phyloP scores from a whole-genome alignment of 1,140 invertebrate species.

The Elysia chlorotica region DNA sequence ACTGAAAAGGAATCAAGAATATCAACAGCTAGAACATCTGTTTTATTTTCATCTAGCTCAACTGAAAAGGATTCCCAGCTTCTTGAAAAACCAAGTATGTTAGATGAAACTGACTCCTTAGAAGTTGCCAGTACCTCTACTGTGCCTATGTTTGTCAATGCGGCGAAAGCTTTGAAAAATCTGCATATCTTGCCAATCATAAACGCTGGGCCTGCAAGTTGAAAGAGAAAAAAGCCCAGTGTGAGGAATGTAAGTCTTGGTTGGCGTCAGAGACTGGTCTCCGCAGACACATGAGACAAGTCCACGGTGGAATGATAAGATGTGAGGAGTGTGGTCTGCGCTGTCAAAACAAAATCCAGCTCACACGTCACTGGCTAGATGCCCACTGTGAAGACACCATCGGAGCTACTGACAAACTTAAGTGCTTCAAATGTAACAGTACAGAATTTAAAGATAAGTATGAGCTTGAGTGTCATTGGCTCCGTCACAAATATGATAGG shows the following conservation, averaged over 20 bases:
- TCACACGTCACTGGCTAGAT: conserved; percentile 17
- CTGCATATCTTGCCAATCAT: conserved; percentile 9
- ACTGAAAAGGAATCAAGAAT: no score
- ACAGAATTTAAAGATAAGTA: conserved; percentile 7
- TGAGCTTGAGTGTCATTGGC: conserved; percentile 15
- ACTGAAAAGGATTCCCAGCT: no score
- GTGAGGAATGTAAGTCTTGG: conserved; percentile 8
- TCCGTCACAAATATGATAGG: conserved; percentile 15
- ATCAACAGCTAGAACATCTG: no score
- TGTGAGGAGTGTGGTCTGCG: conserved; percentile 6
- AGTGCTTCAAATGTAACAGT: conserved; percentile 10
- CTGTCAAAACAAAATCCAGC: conserved; percentile 9
- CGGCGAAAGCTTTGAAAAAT: conserved; percentile 18
- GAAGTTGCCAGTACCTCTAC: no score
- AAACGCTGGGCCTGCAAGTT: conserved; percentile 16
- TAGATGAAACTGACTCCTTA: no score
- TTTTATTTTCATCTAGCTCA: no score
- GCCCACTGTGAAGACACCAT: conserved; percentile 10
- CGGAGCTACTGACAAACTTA: neutral
- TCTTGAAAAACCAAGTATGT: no score
- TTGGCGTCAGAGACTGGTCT: conserved; percentile 15
- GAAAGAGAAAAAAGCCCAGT: conserved; percentile 14
- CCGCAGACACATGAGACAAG: conserved; percentile 18
- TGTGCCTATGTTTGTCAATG: no score
- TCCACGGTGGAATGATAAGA: conserved; percentile 3